These are phyloP conservation scores for Rhombomys opimus DNA, from an alignment of 2,113 vertebrate genomes.

Conservation along the genomic window DNA sequence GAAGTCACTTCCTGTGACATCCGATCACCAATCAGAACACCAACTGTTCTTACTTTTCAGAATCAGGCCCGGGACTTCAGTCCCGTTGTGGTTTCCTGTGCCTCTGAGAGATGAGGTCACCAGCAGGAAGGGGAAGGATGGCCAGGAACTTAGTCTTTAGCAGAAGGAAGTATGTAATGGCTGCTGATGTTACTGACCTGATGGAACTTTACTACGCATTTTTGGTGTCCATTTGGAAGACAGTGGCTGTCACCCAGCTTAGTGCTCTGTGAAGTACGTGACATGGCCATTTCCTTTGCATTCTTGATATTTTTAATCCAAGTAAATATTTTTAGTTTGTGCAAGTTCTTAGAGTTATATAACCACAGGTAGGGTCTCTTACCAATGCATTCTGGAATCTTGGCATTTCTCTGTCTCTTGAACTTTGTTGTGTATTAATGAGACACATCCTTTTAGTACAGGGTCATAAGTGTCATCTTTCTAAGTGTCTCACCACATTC, in stretches of 20 bases:
- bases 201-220: neutral
- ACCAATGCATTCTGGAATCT: neutral
- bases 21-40: constrained; percentile 17
- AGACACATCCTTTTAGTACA: neutral
- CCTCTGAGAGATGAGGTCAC: constrained; percentile 42
- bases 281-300: neutral
- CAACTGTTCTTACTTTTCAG: constrained; percentile 48
- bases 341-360: constrained; percentile 4
- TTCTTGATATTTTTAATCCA: neutral
- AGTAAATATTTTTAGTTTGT: constrained; percentile 28
- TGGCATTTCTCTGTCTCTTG: neutral
- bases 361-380: neutral
- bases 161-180: constrained; percentile 35
- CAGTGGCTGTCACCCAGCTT: neutral
- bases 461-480: neutral
- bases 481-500: neutral
- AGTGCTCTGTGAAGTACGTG: neutral
- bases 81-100: constrained; percentile 47
- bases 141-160: constrained; percentile 15
- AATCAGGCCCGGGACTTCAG: constrained; percentile 12
- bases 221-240: neutral
- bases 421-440: constrained; percentile 16
- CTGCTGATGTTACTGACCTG: neutral
- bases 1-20: neutral
- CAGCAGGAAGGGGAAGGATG: constrained; percentile 8